A percentile compares a stretch with the other conserved stretches of the same genome.
These are phyloP conservation scores for Selenia dentaria DNA, from an alignment of 2,888 invertebrate genomes.

Conservation along the genomic window DNA sequence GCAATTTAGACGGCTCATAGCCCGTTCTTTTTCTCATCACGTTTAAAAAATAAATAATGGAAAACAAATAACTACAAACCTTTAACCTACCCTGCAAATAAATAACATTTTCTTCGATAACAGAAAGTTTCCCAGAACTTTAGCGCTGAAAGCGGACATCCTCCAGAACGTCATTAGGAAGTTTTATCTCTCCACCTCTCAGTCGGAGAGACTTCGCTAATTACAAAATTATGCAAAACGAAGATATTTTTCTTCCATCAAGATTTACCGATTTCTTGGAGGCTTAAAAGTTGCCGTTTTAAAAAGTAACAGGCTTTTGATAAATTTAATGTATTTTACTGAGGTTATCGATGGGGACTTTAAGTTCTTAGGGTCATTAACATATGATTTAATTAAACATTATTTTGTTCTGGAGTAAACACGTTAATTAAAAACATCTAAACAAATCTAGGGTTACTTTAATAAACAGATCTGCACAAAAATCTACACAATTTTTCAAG, in stretches of 20 bases:
- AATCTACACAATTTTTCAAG: no score
- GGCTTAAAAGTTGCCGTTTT: background rate
- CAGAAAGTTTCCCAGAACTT: background rate
- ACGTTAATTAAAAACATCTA: no score
- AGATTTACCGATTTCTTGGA: background rate
- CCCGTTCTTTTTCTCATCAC: no score
- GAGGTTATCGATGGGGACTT: background rate
- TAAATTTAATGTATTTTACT: background rate
- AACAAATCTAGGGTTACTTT: no score
- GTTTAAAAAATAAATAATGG: no score
- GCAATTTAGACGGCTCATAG: no score
- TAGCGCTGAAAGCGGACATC: background rate
- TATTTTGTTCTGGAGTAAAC: no score
- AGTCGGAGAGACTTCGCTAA: constrained; percentile 4
- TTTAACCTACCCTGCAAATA: background rate
- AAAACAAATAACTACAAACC: no score
- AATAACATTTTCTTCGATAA: background rate
- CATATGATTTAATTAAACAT: no score
- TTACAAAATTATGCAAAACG: constrained; percentile 17
- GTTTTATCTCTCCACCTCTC: constrained; percentile 10
- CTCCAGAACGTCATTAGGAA: constrained; percentile 10
- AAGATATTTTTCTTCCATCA: background rate
- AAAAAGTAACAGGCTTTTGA: background rate
- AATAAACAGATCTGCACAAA: no score
- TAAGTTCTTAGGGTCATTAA: no score